These are phyloP conservation scores for Tenodera sinensis DNA, from an alignment of 2,888 invertebrate species.

Conservation along the genomic window DNA sequence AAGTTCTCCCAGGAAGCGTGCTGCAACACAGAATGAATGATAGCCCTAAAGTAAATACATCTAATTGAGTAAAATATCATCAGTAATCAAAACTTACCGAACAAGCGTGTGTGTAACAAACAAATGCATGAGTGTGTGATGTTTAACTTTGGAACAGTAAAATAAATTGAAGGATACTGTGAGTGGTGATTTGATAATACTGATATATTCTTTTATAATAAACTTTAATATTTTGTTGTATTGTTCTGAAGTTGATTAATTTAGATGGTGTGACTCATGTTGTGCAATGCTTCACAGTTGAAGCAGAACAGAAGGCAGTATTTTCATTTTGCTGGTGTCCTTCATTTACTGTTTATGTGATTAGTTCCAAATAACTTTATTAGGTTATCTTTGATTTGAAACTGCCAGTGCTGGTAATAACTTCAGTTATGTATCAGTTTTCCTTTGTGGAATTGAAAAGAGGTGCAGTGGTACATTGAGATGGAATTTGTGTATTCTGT, in stretches of 20 bases:
- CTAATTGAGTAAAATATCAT: neutral
- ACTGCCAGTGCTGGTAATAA: neutral
- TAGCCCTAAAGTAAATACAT: neutral
- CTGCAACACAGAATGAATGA: slow-evolving; percentile 37
- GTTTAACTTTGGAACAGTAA: neutral
- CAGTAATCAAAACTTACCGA: slow-evolving; percentile 4
- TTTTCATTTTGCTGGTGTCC: neutral
- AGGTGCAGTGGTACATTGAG: neutral
- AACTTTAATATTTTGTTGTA: neutral
- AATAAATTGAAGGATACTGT: neutral
- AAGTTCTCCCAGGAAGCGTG: slow-evolving; percentile 34
- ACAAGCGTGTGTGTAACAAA: neutral
- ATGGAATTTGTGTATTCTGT: neutral
- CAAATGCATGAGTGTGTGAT: neutral
- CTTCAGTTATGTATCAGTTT: neutral
- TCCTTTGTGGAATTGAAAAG: neutral
- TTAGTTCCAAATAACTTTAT: neutral
- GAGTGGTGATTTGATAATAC: neutral
- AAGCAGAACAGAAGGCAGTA: neutral
- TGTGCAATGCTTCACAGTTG: neutral
- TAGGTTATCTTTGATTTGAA: neutral
- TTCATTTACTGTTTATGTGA: neutral
- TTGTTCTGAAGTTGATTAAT: neutral
- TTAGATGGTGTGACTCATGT: neutral
- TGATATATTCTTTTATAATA: neutral